Conservation (phyloP, 2,888 invertebrate species). For the Cyclophora punctaria region DNA sequence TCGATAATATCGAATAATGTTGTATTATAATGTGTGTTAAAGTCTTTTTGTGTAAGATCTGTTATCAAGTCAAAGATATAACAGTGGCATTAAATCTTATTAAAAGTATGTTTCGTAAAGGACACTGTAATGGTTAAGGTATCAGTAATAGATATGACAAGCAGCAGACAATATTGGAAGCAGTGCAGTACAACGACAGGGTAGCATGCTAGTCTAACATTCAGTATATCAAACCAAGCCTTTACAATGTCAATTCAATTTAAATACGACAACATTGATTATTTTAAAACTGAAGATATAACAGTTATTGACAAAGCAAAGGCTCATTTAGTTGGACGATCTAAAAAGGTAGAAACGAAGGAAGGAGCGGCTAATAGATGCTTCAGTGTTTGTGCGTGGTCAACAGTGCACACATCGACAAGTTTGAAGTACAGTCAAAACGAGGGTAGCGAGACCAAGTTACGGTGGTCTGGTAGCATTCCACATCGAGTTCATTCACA, state of each 20-base stretch:
- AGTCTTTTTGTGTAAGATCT: neutral
- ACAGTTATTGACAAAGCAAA: conserved; percentile 41
- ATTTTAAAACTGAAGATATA: conserved; percentile 11
- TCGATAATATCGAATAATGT: no score
- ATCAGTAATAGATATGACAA: neutral
- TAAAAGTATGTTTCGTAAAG: no score
- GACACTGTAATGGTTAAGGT: neutral
- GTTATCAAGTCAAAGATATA: conserved; percentile 1
- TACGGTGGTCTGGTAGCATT: conserved; percentile 55
- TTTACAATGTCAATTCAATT: conserved; percentile 41
- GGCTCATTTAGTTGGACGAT: conserved; percentile 67
- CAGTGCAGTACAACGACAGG: conserved; percentile 45
- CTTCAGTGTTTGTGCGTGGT: conserved; percentile 58
- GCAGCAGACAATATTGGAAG: conserved; percentile 9
- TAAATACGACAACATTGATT: conserved; percentile 7
- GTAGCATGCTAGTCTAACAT: conserved; percentile 57
- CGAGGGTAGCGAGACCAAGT: conserved; percentile 44
- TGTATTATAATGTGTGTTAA: neutral
- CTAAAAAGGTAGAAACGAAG: conserved; percentile 71
- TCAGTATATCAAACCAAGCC: conserved; percentile 38
- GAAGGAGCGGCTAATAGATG: conserved; percentile 71
- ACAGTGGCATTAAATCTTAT: no score
- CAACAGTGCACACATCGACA: conserved; percentile 63
- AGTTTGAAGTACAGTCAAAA: conserved; percentile 35
- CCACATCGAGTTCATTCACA: conserved; percentile 65